Base-by-base conservation (phyloP, 2,113 vertebrate species). In the Protomyctophum bolini region DNA sequence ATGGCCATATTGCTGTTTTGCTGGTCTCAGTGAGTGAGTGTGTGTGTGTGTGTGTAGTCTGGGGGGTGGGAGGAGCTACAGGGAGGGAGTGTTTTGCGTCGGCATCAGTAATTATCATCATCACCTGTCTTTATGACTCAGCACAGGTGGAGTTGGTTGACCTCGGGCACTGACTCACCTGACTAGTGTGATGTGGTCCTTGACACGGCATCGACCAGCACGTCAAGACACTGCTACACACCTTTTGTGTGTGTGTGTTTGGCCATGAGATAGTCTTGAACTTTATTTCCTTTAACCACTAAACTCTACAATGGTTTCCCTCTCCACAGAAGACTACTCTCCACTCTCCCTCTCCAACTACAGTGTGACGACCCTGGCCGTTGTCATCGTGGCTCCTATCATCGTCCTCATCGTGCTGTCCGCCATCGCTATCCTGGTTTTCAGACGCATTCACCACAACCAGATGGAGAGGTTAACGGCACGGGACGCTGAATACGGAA, bases 401-500 rank as follows among this genome's bases (percentile, higher is more conserved):
- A 82, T 97, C 0, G 94, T 95, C 57, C 83, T 98, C 48, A 74
- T 98, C 59, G 58, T 98, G 71, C 93, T 98, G 77, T 95, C 96
- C 12, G 91, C 89, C 0, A 76, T 95, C 5, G 93, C 95, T 10
- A 91, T 96, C 82, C 89, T 97, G 10, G 90, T 96, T 66, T 93
- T 98, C 83, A 92, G 94, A 58, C 96, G 95, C 73, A 94, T 98
- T 72, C 95, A 96, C 85, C 93, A 93, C 54, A 95, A 92, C 81
- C 96, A 96, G 50, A 96, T 98, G 94, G 96, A 99, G 83, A 93
- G 96, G 48, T 92, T 98, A 33, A 97, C 94, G 0, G 93, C 96
- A 0, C 93, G 96, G 47, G 97, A 99, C 60, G 97, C 96, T 2
- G 98, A 99, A 56, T 98, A 98, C 0, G 98, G 97, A 72, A 96